phyloP scores from a whole-genome alignment of 2,113 vertebrate genomes.

The Benthochromis sp. region DNA sequence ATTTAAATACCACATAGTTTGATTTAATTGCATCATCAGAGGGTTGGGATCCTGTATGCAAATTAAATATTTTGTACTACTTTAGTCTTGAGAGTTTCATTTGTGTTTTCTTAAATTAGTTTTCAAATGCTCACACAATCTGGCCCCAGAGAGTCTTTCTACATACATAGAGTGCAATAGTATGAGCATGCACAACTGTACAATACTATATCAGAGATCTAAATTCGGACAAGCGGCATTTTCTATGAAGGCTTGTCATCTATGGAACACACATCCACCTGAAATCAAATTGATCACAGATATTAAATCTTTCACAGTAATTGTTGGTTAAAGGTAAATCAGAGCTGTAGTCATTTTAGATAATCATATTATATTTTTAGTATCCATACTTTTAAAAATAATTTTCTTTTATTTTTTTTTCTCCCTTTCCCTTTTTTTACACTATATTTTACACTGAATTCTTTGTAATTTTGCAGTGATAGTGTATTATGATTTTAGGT shows the following conservation, averaged over 20 bases:
- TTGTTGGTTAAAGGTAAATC: background rate
- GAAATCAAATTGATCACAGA: background rate
- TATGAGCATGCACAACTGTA: background rate
- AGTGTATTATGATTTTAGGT: background rate
- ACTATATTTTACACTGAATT: background rate
- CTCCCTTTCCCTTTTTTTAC: background rate
- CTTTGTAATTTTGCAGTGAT: background rate
- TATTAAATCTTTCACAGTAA: background rate
- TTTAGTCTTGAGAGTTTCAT: background rate
- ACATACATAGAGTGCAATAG: background rate
- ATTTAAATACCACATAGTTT: background rate
- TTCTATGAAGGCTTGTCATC: background rate
- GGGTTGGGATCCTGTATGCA: background rate
- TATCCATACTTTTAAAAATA: background rate
- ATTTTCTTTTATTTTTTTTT: background rate
- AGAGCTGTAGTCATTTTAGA: background rate
- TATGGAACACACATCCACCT: fast-evolving
- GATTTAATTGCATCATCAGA: background rate
- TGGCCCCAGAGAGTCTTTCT: background rate
- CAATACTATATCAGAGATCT: background rate
- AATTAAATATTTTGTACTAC: background rate
- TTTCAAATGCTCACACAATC: background rate
- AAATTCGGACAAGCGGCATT: fast-evolving
- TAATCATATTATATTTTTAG: background rate
- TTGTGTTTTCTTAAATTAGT: background rate